phyloP scores from a whole-genome alignment of 2,888 invertebrate species.

The Himalopsyche anomala region DNA sequence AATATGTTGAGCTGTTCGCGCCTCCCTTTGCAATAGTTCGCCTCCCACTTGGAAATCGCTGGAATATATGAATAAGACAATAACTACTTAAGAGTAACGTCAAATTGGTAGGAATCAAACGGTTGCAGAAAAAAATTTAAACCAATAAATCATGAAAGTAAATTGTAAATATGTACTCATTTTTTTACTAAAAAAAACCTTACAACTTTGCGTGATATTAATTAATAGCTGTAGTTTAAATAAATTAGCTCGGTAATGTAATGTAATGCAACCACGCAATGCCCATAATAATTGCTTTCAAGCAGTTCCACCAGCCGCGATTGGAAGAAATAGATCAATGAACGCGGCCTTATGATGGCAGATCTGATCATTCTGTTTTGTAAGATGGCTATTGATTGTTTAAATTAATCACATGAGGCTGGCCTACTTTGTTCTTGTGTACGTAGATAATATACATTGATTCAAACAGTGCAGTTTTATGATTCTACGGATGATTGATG shows the following conservation, averaged over 20 bases:
- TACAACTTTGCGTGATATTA: slow-evolving; percentile 11
- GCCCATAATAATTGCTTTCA: not conserved
- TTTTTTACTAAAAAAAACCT: not conserved
- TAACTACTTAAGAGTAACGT: too few species aligned
- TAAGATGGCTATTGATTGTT: slow-evolving; percentile 35
- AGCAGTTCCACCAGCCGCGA: not conserved
- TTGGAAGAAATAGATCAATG: not conserved
- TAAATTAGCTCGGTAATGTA: not conserved
- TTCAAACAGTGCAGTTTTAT: slow-evolving; percentile 9
- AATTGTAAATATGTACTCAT: too few species aligned
- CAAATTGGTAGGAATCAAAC: too few species aligned
- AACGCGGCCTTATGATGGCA: slow-evolving; percentile 7
- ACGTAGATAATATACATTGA: not conserved
- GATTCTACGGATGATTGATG: not conserved
- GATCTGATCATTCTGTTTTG: slow-evolving; percentile 32
- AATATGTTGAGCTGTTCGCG: too few species aligned
- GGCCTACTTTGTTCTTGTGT: slow-evolving; percentile 20
- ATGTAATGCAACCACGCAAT: slow-evolving; percentile 32
- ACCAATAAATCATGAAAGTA: too few species aligned
- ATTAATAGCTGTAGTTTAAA: slow-evolving; percentile 12
- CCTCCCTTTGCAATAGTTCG: too few species aligned
- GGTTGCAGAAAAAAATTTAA: too few species aligned
- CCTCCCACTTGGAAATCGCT: too few species aligned
- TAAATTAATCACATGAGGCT: slow-evolving; percentile 36
- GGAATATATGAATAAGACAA: too few species aligned